Conservation (phyloP, 2,888 invertebrate species). For the Leptinotarsa peninsularis region DNA sequence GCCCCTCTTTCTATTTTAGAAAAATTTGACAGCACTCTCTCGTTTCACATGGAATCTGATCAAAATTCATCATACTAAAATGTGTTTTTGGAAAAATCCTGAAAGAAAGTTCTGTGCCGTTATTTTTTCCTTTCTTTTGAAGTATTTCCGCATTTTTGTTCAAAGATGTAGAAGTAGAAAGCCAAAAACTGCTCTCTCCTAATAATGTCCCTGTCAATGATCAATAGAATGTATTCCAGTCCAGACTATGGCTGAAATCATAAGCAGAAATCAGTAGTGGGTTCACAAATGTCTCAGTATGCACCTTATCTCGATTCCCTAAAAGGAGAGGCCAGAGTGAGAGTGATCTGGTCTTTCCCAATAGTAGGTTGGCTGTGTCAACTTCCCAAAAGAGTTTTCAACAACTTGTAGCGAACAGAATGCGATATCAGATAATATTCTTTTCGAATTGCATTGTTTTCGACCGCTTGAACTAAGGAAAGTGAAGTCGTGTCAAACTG, state of each 20-base stretch:
- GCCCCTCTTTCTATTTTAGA: no score
- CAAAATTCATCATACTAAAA: no score
- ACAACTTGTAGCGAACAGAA: background rate
- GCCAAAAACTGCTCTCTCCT: no score
- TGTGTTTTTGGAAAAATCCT: no score
- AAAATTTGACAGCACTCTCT: no score
- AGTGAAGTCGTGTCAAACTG: background rate
- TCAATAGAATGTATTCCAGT: no score
- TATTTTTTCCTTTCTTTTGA: no score
- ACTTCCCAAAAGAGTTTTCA: slow-evolving; percentile 39
- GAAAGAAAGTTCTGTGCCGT: no score
- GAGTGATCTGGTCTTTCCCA: slow-evolving; percentile 46
- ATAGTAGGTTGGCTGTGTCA: slow-evolving; percentile 35
- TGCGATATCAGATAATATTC: slow-evolving; percentile 20
- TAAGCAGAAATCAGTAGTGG: slow-evolving; percentile 7
- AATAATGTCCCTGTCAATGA: no score
- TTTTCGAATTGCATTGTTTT: slow-evolving; percentile 9
- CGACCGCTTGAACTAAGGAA: background rate
- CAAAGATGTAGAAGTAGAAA: no score
- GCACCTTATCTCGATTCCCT: slow-evolving; percentile 34
- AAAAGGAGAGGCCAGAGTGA: slow-evolving; percentile 47
- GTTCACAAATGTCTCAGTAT: slow-evolving; percentile 16
- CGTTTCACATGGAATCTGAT: no score
- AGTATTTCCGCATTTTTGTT: no score
- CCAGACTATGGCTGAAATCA: background rate